Conservation (phyloP, 2,797 vertebrate species). For the Falco peregrinus region DNA sequence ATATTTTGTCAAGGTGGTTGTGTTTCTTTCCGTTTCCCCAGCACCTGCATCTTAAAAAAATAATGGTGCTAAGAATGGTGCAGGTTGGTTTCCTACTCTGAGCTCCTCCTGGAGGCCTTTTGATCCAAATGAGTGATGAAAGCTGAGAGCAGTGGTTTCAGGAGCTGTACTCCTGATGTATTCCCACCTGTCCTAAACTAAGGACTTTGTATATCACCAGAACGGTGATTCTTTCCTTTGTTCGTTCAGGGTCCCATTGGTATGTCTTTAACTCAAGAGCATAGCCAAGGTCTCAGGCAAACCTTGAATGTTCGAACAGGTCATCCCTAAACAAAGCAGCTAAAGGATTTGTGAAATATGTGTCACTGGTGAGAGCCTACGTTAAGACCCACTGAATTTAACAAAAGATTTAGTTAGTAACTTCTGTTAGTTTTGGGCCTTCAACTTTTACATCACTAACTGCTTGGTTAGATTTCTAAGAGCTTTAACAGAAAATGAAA, state of each 20-base stretch:
- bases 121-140: not conserved
- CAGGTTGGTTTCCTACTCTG: not conserved
- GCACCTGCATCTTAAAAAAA: not conserved
- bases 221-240: not conserved
- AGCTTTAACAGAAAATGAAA: not conserved
- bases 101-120: not conserved
- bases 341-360: not conserved
- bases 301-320: not conserved
- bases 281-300: not conserved
- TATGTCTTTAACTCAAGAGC: not conserved
- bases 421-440: not conserved
- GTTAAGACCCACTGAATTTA: not conserved
- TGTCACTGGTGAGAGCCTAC: not conserved
- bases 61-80: not conserved
- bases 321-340: not conserved
- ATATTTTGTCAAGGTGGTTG: not conserved
- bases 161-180: not conserved
- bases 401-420: not conserved
- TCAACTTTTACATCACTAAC: not conserved
- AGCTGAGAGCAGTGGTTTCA: not conserved
- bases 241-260: not conserved
- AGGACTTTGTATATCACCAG: not conserved
- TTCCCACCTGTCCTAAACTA: not conserved
- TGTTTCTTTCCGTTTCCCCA: not conserved
- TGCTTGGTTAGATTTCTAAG: conserved; percentile 1